Percentiles rank a stretch among this genome's conserved stretches.
Evolutionary conservation across 2,113 vertebrate genomes (phyloP).

Genomic region (Sarotherodon lohbergeri): DNA sequence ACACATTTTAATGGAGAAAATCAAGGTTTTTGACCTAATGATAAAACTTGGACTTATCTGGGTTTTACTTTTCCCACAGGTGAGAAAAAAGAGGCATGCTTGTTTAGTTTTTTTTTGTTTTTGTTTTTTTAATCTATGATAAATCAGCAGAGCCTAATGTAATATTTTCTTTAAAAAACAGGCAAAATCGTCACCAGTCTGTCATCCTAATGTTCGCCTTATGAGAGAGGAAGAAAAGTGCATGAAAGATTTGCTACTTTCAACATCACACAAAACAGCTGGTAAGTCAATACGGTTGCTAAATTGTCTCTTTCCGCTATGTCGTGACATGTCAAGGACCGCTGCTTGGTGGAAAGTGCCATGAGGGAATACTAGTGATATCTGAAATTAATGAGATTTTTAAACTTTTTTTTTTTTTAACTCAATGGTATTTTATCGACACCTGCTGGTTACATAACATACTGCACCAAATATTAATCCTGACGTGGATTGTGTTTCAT

Average conservation of each 20-base stretch:
- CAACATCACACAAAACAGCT: slow-evolving; percentile 9
- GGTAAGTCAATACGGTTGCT: slow-evolving; percentile 14
- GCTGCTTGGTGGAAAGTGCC: neutral
- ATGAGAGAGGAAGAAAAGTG: slow-evolving; percentile 76
- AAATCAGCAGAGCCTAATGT: neutral
- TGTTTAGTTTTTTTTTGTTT: rapidly evolving
- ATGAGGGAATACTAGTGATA: neutral
- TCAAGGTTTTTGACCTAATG: slow-evolving; percentile 4
- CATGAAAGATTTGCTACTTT: slow-evolving; percentile 14
- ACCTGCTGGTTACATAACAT: slow-evolving; percentile 1
- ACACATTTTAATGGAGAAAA: neutral
- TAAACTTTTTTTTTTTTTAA: neutral
- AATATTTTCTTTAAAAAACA: neutral
- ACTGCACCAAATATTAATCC: neutral
- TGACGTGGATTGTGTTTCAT: neutral
- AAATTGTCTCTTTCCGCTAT: neutral
- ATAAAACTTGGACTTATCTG: slow-evolving; percentile 35
- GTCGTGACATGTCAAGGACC: neutral
- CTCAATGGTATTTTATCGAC: neutral
- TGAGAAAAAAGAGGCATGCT: neutral
- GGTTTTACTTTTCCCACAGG: slow-evolving; percentile 41
- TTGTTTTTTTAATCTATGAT: neutral
- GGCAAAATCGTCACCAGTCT: slow-evolving; percentile 61
- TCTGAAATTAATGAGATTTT: neutral
- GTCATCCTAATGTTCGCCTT: slow-evolving; percentile 70